phyloP scores from a whole-genome alignment of 2,797 vertebrate species.

The Tinamus major region DNA sequence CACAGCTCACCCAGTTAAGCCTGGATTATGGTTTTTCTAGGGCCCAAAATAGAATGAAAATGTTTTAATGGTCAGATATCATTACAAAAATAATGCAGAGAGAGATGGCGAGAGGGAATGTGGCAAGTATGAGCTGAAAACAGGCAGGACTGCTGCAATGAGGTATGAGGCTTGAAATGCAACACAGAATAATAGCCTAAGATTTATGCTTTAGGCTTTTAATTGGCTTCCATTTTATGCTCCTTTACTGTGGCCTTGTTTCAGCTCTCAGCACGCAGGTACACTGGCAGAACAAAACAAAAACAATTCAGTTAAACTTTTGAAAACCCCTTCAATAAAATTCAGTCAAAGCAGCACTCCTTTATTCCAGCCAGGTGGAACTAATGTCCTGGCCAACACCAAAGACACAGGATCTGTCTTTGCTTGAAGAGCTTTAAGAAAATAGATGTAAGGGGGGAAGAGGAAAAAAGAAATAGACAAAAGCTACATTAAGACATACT shows the following conservation, averaged over 20 bases:
- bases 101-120: not conserved
- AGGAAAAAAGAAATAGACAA: not conserved
- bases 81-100: not conserved
- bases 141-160: not conserved
- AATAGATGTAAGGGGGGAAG: not conserved
- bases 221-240: not conserved
- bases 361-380: not conserved
- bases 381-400: not conserved
- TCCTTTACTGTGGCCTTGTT: not conserved
- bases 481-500: not conserved
- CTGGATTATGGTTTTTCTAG: not conserved
- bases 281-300: not conserved
- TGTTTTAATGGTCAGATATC: not conserved
- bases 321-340: not conserved
- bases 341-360: not conserved
- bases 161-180: not conserved
- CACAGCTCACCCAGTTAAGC: not conserved
- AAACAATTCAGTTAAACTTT: not conserved
- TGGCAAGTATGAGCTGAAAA: not conserved
- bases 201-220: not conserved
- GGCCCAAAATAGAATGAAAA: not conserved
- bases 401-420: not conserved
- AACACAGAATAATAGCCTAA: not conserved
- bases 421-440: not conserved
- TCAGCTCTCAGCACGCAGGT: not conserved